Evolutionary conservation across 1,140 invertebrate genomes (phyloP).

Genomic region (Hydropsyche tenuis): DNA sequence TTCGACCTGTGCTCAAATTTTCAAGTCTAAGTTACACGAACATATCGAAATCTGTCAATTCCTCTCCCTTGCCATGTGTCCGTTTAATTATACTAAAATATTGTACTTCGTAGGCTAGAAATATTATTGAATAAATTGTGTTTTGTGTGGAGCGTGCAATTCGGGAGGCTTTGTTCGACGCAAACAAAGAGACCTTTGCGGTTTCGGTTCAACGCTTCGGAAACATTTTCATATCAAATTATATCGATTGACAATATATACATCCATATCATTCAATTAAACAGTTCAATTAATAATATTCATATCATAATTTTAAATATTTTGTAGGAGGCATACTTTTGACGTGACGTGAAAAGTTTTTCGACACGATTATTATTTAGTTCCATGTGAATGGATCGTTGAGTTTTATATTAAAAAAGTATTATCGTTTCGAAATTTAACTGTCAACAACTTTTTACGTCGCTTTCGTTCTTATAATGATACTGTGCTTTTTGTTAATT

Average conservation of each 20-base stretch:
- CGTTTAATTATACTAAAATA: not conserved
- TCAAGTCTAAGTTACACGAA: not conserved
- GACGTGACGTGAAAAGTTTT: too few species aligned
- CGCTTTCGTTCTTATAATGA: too few species aligned
- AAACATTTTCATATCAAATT: not conserved
- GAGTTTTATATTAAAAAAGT: too few species aligned
- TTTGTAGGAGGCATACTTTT: too few species aligned
- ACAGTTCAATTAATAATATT: too few species aligned
- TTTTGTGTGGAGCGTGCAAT: not conserved
- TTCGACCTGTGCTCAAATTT: conserved; percentile 18
- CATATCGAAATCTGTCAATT: conserved; percentile 26
- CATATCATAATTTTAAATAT: too few species aligned
- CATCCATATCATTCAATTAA: not conserved
- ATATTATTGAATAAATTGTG: not conserved
- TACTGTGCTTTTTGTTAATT: too few species aligned
- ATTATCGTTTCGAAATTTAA: too few species aligned
- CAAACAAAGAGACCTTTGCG: too few species aligned
- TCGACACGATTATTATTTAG: too few species aligned
- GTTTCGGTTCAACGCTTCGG: not conserved
- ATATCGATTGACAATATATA: conserved; percentile 8
- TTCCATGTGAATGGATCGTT: too few species aligned
- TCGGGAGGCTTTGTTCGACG: not conserved
- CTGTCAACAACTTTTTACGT: too few species aligned
- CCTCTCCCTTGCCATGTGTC: not conserved
- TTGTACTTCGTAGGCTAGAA: not conserved